These are phyloP conservation scores for Corvus cornix DNA, from an alignment of 2,113 vertebrate genomes.

Conservation along the genomic window DNA sequence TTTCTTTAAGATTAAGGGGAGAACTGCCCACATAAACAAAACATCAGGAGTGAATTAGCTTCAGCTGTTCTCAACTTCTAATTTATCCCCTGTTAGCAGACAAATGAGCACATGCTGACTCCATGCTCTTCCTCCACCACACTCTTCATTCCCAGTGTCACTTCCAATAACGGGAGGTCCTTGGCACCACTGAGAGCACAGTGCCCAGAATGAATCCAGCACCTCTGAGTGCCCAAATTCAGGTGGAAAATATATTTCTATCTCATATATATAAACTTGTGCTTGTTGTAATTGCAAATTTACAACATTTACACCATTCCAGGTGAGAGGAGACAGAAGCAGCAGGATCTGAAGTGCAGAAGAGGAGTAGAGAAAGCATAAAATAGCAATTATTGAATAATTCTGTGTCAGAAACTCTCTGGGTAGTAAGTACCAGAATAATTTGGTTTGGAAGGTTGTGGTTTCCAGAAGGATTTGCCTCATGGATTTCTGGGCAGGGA, in stretches of 20 bases:
- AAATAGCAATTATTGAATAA: background rate
- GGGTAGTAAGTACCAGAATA: background rate
- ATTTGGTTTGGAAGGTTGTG: background rate
- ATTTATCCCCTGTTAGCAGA: background rate
- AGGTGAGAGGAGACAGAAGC: background rate
- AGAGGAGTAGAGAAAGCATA: background rate
- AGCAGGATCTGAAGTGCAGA: background rate
- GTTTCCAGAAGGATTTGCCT: background rate
- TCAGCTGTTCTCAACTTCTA: background rate
- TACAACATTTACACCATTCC: background rate
- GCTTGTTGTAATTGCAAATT: background rate
- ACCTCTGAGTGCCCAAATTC: background rate
- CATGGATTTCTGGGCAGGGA: background rate
- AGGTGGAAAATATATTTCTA: background rate
- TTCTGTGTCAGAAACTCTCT: slow-evolving; percentile 1
- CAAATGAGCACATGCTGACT: background rate
- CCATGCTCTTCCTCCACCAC: background rate
- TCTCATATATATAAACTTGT: background rate
- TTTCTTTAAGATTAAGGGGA: background rate
- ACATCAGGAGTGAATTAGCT: background rate
- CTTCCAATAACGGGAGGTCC: background rate
- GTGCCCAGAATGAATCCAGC: background rate
- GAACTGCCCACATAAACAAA: background rate
- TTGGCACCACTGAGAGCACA: background rate
- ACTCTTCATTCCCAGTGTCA: background rate